A percentile compares a stretch with the other conserved stretches of the same genome.
Conservation (phyloP, 2,797 vertebrate species). For the Anniella stebbinsi region DNA sequence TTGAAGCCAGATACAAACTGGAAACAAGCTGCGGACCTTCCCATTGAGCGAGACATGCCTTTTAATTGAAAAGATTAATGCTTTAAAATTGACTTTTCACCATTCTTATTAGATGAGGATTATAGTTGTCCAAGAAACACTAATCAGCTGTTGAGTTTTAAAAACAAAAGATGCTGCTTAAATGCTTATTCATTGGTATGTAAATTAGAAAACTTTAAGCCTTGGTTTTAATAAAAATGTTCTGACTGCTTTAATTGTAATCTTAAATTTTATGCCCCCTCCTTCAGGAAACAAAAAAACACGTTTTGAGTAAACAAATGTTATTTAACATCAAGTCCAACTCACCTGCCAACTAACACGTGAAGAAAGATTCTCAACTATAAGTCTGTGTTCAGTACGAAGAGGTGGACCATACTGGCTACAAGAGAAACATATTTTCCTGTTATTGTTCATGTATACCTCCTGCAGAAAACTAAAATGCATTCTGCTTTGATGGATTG, state of each 20-base stretch:
- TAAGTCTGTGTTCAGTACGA: constrained; percentile 91
- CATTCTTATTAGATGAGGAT: constrained; percentile 25
- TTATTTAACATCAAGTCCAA: constrained; percentile 35
- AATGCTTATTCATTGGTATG: constrained; percentile 17
- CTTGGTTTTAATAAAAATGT: constrained; percentile 38
- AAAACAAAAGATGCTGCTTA: constrained; percentile 24
- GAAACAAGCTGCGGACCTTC: constrained; percentile 8
- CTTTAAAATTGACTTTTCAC: neutral
- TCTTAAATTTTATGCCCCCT: constrained; percentile 36
- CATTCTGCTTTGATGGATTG: constrained; percentile 1
- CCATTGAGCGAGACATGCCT: constrained; percentile 18
- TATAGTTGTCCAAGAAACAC: constrained; percentile 28
- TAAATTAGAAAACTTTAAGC: constrained; percentile 13
- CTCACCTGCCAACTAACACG: constrained; percentile 96
- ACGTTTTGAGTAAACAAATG: neutral
- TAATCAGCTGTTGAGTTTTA: constrained; percentile 34
- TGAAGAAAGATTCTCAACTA: constrained; percentile 94
- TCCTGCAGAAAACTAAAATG: neutral
- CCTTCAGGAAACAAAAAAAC: constrained; percentile 27
- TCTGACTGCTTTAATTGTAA: constrained; percentile 70
- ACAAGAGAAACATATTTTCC: constrained; percentile 6
- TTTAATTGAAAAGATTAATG: constrained; percentile 20
- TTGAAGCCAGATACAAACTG: constrained; percentile 46
- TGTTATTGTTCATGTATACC: neutral
- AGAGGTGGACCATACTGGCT: constrained; percentile 91